Evolutionary conservation across 2,797 vertebrate species (phyloP).

Genomic region (Kryptolebias ocellatus): DNA sequence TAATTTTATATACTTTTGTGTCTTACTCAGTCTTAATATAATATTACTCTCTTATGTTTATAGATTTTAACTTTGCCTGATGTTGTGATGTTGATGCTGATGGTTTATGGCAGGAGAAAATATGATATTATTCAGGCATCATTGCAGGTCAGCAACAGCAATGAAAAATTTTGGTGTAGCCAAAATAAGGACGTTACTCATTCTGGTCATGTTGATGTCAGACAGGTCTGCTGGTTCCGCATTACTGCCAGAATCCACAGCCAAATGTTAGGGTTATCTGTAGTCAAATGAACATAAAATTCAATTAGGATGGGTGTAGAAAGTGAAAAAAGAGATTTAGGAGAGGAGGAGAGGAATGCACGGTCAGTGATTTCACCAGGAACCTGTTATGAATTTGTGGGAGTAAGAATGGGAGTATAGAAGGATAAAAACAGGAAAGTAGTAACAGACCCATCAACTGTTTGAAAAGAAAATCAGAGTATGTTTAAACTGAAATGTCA

Average conservation of each 20-base stretch:
- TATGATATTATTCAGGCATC: neutral
- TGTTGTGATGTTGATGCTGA: neutral
- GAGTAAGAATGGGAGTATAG: conserved; percentile 9
- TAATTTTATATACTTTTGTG: too few species aligned
- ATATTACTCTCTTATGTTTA: too few species aligned
- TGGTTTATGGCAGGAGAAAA: neutral
- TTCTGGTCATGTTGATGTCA: conserved; percentile 11
- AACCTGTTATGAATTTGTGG: conserved; percentile 34
- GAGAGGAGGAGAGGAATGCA: conserved; percentile 13
- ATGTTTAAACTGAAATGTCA: too few species aligned
- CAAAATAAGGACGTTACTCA: conserved; percentile 6
- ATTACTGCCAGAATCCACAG: conserved; percentile 8
- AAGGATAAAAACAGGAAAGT: conserved; percentile 10
- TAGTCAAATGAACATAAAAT: conserved; percentile 40
- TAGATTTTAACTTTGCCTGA: neutral
- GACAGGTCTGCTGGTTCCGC: conserved; percentile 15
- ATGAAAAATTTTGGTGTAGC: neutral
- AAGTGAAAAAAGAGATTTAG: conserved; percentile 22
- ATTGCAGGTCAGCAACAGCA: neutral
- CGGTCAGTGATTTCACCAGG: conserved; percentile 21
- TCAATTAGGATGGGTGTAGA: conserved; percentile 41
- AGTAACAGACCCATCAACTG: neutral
- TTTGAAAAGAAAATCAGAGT: too few species aligned
- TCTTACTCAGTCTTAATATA: too few species aligned
- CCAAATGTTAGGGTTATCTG: conserved; percentile 35